These are phyloP conservation scores for Rhinogobio ventralis DNA, from an alignment of 2,797 vertebrate genomes.

Conservation along the genomic window DNA sequence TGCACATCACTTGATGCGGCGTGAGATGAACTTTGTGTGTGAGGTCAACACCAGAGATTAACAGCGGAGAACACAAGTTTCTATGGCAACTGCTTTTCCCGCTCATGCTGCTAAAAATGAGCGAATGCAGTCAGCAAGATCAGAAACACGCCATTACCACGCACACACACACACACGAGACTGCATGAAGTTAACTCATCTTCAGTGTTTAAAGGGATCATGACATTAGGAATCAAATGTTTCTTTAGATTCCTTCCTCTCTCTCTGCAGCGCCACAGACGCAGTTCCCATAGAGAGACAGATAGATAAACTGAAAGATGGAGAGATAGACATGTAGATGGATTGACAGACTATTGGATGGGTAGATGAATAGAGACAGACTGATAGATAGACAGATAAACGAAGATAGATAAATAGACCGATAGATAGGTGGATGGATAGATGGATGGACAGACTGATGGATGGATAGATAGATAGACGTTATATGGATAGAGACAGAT, in stretches of 20 bases:
- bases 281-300: neutral
- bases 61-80: constrained; percentile 62
- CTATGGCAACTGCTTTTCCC: constrained; percentile 68
- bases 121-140: constrained; percentile 58
- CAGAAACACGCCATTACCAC: constrained; percentile 37
- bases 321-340: neutral
- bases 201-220: constrained; percentile 26
- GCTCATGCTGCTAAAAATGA: constrained; percentile 55
- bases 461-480: too few relatives aligned
- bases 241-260: neutral
- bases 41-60: constrained; percentile 41
- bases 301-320: neutral
- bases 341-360: too few relatives aligned
- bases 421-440: too few relatives aligned
- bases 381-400: neutral
- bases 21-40: constrained; percentile 14
- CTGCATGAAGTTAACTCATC: constrained; percentile 1
- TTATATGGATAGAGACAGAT: too few relatives aligned
- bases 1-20: neutral
- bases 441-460: too few relatives aligned
- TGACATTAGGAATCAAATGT: constrained; percentile 40
- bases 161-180: constrained; percentile 22
- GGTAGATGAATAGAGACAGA: too few relatives aligned
- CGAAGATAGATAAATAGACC: rapidly evolving
- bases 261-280: neutral